These are phyloP conservation scores for Cancer borealis DNA, from an alignment of 2,888 invertebrate species.

Conservation along the genomic window DNA sequence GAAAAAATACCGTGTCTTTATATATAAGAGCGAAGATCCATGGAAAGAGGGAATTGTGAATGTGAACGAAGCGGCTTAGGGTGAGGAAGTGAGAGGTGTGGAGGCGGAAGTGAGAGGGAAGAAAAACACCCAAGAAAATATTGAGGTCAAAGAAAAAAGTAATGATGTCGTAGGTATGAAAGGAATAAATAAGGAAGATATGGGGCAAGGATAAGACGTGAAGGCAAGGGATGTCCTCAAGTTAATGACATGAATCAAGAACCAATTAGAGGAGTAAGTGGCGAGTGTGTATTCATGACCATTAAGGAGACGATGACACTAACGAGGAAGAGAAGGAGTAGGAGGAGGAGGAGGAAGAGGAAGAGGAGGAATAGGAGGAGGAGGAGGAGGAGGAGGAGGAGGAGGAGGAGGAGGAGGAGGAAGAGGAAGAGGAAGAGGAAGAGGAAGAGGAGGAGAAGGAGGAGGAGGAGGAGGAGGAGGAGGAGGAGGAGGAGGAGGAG, in stretches of 20 bases:
- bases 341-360: conserved; percentile 12
- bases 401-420: conserved; percentile 21
- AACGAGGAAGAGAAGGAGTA: conserved; percentile 25
- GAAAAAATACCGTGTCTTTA: no score
- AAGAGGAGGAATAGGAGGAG: neutral
- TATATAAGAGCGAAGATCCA: neutral
- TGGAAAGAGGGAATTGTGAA: neutral
- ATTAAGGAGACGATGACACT: neutral
- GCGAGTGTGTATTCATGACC: neutral
- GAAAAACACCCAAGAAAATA: neutral
- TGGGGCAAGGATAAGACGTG: neutral
- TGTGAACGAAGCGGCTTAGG: neutral
- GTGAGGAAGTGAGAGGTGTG: neutral
- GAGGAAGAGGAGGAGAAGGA: neutral
- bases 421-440: conserved; percentile 1
- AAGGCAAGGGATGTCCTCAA: neutral
- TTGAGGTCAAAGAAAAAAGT: neutral
- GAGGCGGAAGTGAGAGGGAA: neutral
- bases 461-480: neutral
- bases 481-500: neutral
- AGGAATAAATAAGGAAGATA: neutral
- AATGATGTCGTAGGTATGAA: neutral
- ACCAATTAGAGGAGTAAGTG: neutral
- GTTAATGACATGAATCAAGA: neutral
- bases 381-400: conserved; percentile 33